Evolutionary conservation across 1,140 invertebrate species (phyloP), one percentile per base, ranked within the genome.

Genomic region (Laodelphax striatellus): DNA sequence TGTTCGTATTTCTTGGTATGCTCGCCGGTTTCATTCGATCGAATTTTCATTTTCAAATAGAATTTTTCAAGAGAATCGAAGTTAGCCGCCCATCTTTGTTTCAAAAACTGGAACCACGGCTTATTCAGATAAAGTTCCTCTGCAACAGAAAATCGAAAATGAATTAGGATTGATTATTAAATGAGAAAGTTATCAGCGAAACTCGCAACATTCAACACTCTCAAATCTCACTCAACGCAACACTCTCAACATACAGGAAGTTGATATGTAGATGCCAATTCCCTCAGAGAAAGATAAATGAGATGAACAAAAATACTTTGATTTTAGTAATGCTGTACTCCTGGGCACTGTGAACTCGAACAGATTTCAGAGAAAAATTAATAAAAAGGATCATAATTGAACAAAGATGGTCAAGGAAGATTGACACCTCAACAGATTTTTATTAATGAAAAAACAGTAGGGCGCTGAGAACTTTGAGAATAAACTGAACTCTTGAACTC

Each of bases 11-110:
- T 86, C 67, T 87, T 88, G 63, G 83, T 70, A 70, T 86, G 84
- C 67, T 85, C 82, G 13, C 92, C 92, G 56, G 86, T 83, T 71
- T 92, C 87, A 72, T 96, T 92, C 63, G 87, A 91, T 5, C 95
- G 78, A 57, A 98, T 85, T 71, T 90, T 88, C 66, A 97, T 92
- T 74, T 97, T 97, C 68, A 95, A 81, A 71, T 86, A 90, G 73
- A 84, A 95, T 68, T 94, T 93, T 72, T 96, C 92, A 54, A 98
- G 76, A 66, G 83, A 82, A 70, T 97, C 91, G 67, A 91, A 92
- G 73, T 96, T 97, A 0, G 92, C 90, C 11, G 89, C 86, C 94
- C 94, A 98, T 46, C 94, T 80, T 68, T 90, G 83, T 72, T 96
- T 95, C 41, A 97, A 73, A 65, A 85, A 83, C 73, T 88, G 84